These are phyloP conservation scores for Drosophila lowei DNA, from an alignment of 1,140 invertebrate genomes.

Conservation along the genomic window DNA sequence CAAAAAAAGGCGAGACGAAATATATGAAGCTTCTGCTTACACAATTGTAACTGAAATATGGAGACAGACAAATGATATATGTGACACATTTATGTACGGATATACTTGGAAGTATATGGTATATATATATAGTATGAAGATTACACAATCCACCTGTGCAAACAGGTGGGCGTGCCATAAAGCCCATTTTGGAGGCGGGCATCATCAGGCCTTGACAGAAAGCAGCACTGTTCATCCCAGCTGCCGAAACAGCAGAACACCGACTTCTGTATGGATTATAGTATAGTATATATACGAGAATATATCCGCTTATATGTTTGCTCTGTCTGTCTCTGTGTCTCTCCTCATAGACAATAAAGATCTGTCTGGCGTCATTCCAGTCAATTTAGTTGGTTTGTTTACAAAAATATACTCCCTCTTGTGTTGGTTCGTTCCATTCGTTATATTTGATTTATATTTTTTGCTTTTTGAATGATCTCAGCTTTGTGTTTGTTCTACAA, in stretches of 20 bases:
- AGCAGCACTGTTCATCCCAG: slow-evolving; percentile 22
- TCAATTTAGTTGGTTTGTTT: slow-evolving; percentile 47
- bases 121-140: slow-evolving; percentile 18
- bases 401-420: slow-evolving; percentile 21
- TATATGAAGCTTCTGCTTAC: slow-evolving; percentile 32
- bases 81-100: slow-evolving; percentile 7
- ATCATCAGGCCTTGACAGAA: slow-evolving; percentile 27
- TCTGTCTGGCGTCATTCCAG: slow-evolving; percentile 45
- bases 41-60: slow-evolving; percentile 44
- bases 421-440: slow-evolving; percentile 56
- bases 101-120: slow-evolving; percentile 20
- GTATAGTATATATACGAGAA: slow-evolving; percentile 10
- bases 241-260: slow-evolving; percentile 18
- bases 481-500: slow-evolving; percentile 54
- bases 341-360: slow-evolving; percentile 19
- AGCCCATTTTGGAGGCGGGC: slow-evolving; percentile 34
- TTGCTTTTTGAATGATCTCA: slow-evolving; percentile 50
- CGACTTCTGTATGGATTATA: slow-evolving; percentile 26
- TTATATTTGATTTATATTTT: slow-evolving; percentile 65
- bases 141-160: slow-evolving; percentile 50
- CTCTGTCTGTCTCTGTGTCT: slow-evolving; percentile 11
- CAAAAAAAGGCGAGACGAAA: slow-evolving; percentile 3
- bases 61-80: slow-evolving; percentile 6
- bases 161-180: slow-evolving; percentile 55
- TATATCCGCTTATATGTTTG: slow-evolving; percentile 17